Evolutionary conservation across 1,140 invertebrate genomes (phyloP), one percentile per base, ranked within the genome.

Genomic region (Aradophagus sp.): DNA sequence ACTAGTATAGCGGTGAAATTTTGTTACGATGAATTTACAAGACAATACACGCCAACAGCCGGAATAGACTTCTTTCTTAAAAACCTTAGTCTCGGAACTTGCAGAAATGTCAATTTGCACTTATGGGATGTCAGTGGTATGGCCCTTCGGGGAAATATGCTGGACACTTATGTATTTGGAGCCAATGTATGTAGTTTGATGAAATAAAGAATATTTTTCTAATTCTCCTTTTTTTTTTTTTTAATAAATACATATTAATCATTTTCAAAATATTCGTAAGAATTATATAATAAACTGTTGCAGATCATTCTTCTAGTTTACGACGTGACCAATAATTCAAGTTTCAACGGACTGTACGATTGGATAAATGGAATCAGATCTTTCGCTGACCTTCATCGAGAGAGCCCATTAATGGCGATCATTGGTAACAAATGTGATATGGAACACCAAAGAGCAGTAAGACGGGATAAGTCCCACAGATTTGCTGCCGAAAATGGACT

Each of bases 391-490:
- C 78, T 86, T 52, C 86, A 90, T 47, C 80, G 86, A 14, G 89
- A 88, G 58, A 86, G 84, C 53, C 91, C 92, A 1, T 78, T 91
- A 47, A 87, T 94, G 76, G 92, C 92, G 13, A 78, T 97, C 23
- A 88, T 96, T 48, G 95, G 93, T 3, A 97, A 97, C 80, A 97
- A 97, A 88, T 91, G 93, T 82, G 95, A 97, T 84, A 87, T 96
- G 75, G 95, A 96, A 80, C 94, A 96, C 80, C 92, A 94, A 77
- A 87, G 93, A 75, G 90, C 89, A 2, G 92, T 97, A 3, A 89
- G 92, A 73, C 80, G 91, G 45, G 93, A 95, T n/a, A 91, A 89
- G 76, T 93, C 94, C 34, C 89, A 91, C 72, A 89, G 89, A 75
- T 94, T 95, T 82, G 90, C 92, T 8, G 89, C 91, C 23, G 91